Conservation (phyloP, 2,888 invertebrate genomes). For the Leptinotarsa tumamoca region DNA sequence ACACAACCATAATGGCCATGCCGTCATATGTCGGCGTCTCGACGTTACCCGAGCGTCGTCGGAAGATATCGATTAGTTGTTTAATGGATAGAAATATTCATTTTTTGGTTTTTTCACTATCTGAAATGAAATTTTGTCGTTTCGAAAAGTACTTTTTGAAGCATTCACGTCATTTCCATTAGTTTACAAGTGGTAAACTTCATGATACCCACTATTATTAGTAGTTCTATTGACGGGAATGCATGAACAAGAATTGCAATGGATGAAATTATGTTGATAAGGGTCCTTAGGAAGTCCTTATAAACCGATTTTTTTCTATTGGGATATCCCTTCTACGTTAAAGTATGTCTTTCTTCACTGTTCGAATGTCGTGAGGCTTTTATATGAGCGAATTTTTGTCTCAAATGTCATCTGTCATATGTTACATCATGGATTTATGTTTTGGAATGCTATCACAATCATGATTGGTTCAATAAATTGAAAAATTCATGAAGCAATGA, state of each 20-base stretch:
- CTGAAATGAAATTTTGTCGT: neutral
- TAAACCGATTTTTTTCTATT: neutral
- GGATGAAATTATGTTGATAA: neutral
- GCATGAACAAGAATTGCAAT: neutral
- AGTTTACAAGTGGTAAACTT: neutral
- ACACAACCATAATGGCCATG: conserved; percentile 44
- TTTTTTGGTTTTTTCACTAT: conserved; percentile 14
- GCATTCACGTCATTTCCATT: neutral
- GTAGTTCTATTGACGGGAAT: neutral
- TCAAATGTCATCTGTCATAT: conserved; percentile 7
- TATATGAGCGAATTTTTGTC: neutral
- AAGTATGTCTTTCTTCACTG: neutral
- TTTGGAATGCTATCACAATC: neutral
- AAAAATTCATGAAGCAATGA: too few relatives aligned
- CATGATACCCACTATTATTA: neutral
- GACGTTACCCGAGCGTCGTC: conserved; percentile 34
- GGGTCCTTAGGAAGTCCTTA: neutral
- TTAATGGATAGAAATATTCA: conserved; percentile 20
- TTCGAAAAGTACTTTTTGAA: neutral
- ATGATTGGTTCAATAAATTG: too few relatives aligned
- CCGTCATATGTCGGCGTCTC: conserved; percentile 40
- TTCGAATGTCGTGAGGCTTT: neutral
- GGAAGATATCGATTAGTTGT: conserved; percentile 38
- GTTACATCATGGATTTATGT: neutral
- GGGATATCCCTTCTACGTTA: neutral